These are phyloP conservation scores for Anisognathus igniventris DNA, from an alignment of 2,797 vertebrate species.

Conservation along the genomic window DNA sequence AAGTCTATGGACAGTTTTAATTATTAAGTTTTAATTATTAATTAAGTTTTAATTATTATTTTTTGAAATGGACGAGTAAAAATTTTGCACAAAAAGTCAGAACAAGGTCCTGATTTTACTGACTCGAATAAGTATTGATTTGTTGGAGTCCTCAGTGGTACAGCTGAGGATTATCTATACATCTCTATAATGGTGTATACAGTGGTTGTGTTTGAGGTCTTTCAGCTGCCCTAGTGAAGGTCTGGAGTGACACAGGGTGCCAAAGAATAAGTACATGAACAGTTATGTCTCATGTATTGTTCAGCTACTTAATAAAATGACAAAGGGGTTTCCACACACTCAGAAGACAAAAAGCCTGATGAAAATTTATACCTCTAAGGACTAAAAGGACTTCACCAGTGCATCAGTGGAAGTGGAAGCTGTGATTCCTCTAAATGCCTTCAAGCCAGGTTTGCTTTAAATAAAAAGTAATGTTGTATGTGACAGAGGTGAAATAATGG, in stretches of 20 bases:
- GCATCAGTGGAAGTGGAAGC: neutral
- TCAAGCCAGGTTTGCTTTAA: neutral
- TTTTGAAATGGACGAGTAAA: neutral
- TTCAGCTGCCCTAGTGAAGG: neutral
- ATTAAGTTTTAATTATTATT: neutral
- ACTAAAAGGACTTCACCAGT: neutral
- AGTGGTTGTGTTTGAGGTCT: neutral
- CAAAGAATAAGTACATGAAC: neutral
- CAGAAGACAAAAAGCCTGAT: neutral
- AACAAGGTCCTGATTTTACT: neutral
- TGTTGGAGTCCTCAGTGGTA: neutral
- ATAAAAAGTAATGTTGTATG: neutral
- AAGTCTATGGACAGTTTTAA: neutral
- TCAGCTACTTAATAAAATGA: neutral
- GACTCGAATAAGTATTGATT: neutral
- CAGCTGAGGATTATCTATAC: neutral
- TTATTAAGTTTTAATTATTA: neutral
- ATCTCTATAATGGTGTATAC: neutral
- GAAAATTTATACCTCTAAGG: neutral
- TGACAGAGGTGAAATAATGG: neutral
- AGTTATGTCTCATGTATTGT: neutral
- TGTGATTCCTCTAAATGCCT: neutral
- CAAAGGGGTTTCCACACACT: neutral
- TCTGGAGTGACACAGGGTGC: neutral
- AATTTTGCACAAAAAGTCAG: neutral